Percentiles rank a stretch among this genome's conserved stretches.
Evolutionary conservation across 2,888 invertebrate genomes (phyloP).

Genomic region (Ormyrus nitidulus): DNA sequence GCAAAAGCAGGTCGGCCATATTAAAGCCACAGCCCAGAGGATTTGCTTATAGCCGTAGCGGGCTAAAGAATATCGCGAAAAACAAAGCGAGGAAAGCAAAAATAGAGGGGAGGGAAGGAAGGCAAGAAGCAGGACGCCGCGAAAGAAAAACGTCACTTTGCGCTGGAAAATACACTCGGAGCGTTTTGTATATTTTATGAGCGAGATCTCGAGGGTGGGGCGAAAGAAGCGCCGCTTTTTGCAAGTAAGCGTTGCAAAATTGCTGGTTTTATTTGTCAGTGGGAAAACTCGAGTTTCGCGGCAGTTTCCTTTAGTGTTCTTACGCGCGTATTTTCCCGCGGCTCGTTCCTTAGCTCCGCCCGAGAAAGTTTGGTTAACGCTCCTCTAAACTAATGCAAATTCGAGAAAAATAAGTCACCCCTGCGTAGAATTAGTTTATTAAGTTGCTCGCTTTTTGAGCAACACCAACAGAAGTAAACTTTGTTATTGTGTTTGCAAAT

Average conservation of each 20-base stretch:
- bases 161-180: slow-evolving; percentile 7
- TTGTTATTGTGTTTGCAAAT: too few species aligned
- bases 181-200: slow-evolving; percentile 13
- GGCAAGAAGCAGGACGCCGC: too few species aligned
- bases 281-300: not conserved
- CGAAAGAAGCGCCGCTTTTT: not conserved
- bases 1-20: slow-evolving; percentile 36
- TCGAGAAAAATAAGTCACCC: not conserved
- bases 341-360: too few species aligned
- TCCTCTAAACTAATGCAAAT: not conserved
- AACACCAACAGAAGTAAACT: too few species aligned
- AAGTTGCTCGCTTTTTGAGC: too few species aligned
- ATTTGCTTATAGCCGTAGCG: slow-evolving; percentile 33
- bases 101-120: not conserved
- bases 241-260: not conserved
- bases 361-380: too few species aligned
- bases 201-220: not conserved
- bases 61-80: slow-evolving; percentile 27
- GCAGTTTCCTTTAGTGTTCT: too few species aligned
- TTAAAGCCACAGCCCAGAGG: slow-evolving; percentile 16
- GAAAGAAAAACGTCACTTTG: slow-evolving; percentile 1
- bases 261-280: slow-evolving; percentile 1
- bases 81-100: not conserved
- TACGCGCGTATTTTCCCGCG: too few species aligned
- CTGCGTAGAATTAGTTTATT: too few species aligned